A percentile compares a stretch with the other conserved stretches of the same genome.
phyloP scores from a whole-genome alignment of 2,888 invertebrate species.

The Tipula confusa region DNA sequence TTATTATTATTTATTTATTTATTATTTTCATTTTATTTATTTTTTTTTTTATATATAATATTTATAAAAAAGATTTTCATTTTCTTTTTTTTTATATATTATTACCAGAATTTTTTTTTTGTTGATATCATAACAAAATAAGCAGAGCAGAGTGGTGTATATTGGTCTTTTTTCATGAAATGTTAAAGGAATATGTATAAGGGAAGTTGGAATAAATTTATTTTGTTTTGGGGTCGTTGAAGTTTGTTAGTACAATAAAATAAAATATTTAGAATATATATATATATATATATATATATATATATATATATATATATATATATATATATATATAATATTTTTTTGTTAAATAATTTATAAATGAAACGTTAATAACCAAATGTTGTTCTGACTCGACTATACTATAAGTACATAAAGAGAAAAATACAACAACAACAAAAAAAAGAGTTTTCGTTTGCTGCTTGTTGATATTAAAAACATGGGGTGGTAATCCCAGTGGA shows the following conservation, averaged over 20 bases:
- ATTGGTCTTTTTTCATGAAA: not conserved
- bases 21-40: not conserved
- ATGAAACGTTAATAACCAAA: constrained; percentile 17
- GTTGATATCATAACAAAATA: not conserved
- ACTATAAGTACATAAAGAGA: not conserved
- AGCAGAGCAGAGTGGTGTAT: constrained; percentile 16
- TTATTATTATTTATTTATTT: constrained; percentile 13
- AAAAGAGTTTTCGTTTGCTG: not conserved
- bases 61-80: not conserved
- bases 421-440: too few species aligned
- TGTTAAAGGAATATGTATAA: not conserved
- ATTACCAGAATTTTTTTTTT: not conserved
- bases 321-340: not conserved
- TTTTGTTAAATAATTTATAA: constrained; percentile 25
- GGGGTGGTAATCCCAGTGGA: not conserved
- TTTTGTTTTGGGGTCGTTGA: constrained; percentile 16
- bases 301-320: not conserved
- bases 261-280: not conserved
- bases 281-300: not conserved
- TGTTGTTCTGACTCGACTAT: not conserved
- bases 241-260: constrained; percentile 3
- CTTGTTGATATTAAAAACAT: not conserved
- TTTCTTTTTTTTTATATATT: not conserved
- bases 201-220: constrained; percentile 7
- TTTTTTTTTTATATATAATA: constrained; percentile 21